Evolutionary conservation across 2,113 vertebrate species (phyloP), one percentile per base, ranked within the genome.

Genomic region (Turnix velox): DNA sequence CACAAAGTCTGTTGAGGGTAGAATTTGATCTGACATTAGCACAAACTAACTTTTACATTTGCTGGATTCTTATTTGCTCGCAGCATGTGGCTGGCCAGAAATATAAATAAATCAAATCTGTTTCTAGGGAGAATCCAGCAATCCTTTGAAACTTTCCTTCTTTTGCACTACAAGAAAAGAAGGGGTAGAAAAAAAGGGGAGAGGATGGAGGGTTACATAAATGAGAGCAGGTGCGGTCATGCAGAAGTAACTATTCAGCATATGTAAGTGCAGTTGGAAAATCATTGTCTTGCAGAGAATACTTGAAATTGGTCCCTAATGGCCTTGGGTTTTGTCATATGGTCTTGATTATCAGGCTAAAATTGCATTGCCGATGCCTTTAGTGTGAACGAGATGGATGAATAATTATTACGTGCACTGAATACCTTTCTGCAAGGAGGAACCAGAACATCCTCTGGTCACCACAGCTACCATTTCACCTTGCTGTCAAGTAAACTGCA

Each of bases 281-380:
- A 98, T 98, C 98, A 98, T 98, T 98, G 98, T 98, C 98, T 98
- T 98, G 98, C 98, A 98, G 98, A 98, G 98, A 98, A 98, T 98
- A 98, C 98, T 98, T 92, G 88, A 98, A 98, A 98, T 98, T 98
- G 98, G 98, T 98, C 98, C 98, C 98, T 98, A 98, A 98, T 98
- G 98, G 98, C 98, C 97, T 97, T 94, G 97, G 97, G 61, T 98
- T 98, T 98, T 98, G 98, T 98, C 98, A 98, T 98, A 98, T 98
- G 98, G 98, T 98, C 98, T 98, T 98, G 98, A 98, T 98, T 98
- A 98, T 98, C 98, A 98, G 97, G 97, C 98, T 98, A 97, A 98
- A 98, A 98, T 98, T 98, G 98, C 98, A 98, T 98, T 98, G 98
- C 97, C 81, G 81, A 93, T 98, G 98, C 98, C 98, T 98, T 98